phyloP scores from a whole-genome alignment of 2,888 invertebrate genomes.

The Habrosyne pyritoides region DNA sequence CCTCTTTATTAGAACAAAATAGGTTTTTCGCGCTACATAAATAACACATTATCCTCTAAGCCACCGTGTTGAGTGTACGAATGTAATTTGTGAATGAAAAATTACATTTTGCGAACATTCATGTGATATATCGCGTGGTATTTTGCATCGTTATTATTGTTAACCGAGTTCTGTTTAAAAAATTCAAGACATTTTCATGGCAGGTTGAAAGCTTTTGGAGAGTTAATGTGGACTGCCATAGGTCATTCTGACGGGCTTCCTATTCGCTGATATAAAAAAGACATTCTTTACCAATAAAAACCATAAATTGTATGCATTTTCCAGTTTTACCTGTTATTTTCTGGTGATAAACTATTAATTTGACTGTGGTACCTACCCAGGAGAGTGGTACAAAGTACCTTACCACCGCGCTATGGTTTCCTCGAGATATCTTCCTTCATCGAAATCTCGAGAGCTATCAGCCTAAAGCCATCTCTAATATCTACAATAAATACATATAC shows the following conservation, averaged over 20 bases:
- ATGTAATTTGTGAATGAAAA: constrained; percentile 68
- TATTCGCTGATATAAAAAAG: no score
- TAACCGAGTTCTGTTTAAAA: not conserved
- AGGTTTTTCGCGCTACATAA: constrained; percentile 51
- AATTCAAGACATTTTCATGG: not conserved
- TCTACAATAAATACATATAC: no score
- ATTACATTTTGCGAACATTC: constrained; percentile 46
- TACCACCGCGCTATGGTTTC: no score
- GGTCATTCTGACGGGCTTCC: not conserved
- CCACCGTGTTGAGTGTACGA: constrained; percentile 46
- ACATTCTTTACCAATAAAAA: no score
- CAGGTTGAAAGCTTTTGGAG: not conserved
- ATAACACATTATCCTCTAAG: constrained; percentile 31
- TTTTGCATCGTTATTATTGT: constrained; percentile 10
- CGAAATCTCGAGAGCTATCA: no score
- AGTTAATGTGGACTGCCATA: not conserved
- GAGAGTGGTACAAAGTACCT: no score
- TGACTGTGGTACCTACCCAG: no score
- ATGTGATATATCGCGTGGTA: constrained; percentile 26
- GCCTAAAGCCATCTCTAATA: no score
- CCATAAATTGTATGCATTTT: no score
- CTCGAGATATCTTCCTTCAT: no score
- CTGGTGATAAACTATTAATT: no score
- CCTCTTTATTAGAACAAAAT: constrained; percentile 49
- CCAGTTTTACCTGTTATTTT: no score